Evolutionary conservation across 2,888 invertebrate genomes (phyloP), one percentile per base, ranked within the genome.

Genomic region (Ypsolopha scabrella): DNA sequence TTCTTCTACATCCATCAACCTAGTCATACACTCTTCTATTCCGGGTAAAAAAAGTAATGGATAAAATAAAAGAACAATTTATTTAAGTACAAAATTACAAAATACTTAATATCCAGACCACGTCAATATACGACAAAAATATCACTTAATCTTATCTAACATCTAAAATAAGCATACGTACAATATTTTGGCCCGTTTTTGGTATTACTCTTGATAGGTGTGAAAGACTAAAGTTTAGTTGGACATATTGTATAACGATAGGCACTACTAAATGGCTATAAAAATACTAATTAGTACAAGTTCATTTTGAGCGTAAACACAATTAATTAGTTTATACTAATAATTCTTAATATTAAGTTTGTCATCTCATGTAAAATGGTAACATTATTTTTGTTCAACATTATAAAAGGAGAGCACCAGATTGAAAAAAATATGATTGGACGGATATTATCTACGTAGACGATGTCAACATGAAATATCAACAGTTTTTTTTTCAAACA

Each of bases 21-120:
- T n/a, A n/a, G n/a, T n/a, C n/a, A n/a, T n/a, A n/a, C n/a, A n/a
- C n/a, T n/a, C n/a, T n/a, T n/a, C 36, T 7, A 37, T 48, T n/a
- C 34, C 6, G 14, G 37, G 37, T 37, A 7, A 41, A 41, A 41
- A n/a, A 7, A 11, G 14, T 14, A 41, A 6, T 41, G 11, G 14
- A 14, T 1, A 36, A 37, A 37, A 24, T 24, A 13, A n/a, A 24
- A 38, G 8, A 48, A 9, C 7, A 36, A 6, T 48, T 37, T 37
- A 39, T 38, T 14, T 48, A 48, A 14, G 10, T 39, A 48, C 38
- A 48, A 48, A 46, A 46, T 24, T 46, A 46, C 46, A 46, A 46
- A 14, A 10, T 24, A 33, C 10, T 24, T 24, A 33, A 44, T 33
- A 46, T 6, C 13, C 11, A n/a, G 41, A 46, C 34, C 4, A 34